A percentile compares a stretch with the other conserved stretches of the same genome.
phyloP scores from a whole-genome alignment of 2,113 vertebrate species.

The Melozone crissalis region DNA sequence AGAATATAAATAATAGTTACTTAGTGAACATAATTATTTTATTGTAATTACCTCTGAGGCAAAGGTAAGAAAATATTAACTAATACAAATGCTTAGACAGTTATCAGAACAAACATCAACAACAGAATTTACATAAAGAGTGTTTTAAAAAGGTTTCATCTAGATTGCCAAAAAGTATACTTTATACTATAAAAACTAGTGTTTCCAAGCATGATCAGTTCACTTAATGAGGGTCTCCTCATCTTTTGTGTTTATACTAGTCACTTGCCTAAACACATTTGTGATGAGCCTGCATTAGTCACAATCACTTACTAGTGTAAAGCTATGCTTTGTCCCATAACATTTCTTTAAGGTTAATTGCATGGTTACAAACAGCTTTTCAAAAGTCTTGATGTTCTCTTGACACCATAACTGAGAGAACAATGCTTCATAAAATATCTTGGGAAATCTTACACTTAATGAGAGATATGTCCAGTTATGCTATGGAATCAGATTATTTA shows the following conservation, averaged over 20 bases:
- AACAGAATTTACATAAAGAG: neutral
- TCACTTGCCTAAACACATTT: neutral
- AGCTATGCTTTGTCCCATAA: neutral
- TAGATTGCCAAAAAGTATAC: neutral
- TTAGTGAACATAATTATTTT: neutral
- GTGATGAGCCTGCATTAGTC: neutral
- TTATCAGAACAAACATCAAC: neutral
- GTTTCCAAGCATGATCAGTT: neutral
- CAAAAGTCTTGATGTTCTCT: neutral
- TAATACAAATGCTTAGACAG: neutral
- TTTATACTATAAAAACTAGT: neutral
- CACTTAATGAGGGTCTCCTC: fast-evolving
- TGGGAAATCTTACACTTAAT: neutral
- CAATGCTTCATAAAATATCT: neutral
- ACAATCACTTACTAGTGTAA: neutral
- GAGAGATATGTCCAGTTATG: neutral
- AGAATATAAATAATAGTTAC: neutral
- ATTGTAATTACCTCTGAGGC: neutral
- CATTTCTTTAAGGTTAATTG: neutral
- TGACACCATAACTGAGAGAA: neutral
- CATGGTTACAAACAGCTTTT: neutral
- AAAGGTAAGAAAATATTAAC: neutral
- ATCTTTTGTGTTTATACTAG: neutral
- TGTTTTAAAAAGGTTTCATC: neutral
- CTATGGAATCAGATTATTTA: neutral